Percentiles rank a stretch among this genome's conserved stretches.
phyloP scores from a whole-genome alignment of 2,888 invertebrate species.

The Chrysotoxum bicinctum region DNA sequence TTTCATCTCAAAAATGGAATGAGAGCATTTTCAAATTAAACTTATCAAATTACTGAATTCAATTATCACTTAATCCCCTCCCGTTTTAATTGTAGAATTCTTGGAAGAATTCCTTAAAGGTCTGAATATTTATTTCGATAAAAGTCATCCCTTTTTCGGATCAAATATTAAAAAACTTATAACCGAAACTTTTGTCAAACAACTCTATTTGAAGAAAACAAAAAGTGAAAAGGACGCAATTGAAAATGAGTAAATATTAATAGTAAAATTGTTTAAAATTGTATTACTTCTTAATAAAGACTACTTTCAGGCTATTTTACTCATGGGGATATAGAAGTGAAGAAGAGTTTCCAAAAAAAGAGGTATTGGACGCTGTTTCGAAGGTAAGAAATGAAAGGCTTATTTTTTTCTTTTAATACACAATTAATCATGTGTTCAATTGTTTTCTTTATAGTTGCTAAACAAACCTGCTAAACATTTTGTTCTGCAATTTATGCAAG shows the following conservation, averaged over 20 bases:
- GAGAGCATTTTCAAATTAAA: too few relatives aligned
- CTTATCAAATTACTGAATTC: too few relatives aligned
- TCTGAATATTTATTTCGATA: constrained; percentile 74
- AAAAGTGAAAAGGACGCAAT: constrained; percentile 72
- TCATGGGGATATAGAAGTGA: constrained; percentile 76
- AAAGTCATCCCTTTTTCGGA: constrained; percentile 74
- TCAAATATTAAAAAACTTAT: constrained; percentile 75
- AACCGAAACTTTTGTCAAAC: constrained; percentile 76
- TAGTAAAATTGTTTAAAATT: neutral
- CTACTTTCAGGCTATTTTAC: constrained; percentile 71
- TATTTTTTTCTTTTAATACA: neutral
- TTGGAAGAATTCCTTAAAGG: constrained; percentile 74
- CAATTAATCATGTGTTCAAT: neutral
- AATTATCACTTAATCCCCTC: neutral
- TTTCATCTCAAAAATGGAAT: too few relatives aligned
- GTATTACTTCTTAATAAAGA: neutral
- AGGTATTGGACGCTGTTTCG: constrained; percentile 74
- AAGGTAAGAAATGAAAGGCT: constrained; percentile 64
- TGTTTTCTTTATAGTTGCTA: constrained; percentile 73
- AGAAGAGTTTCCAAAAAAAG: constrained; percentile 75
- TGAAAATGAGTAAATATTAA: constrained; percentile 46
- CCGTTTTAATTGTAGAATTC: constrained; percentile 70
- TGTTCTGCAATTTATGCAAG: constrained; percentile 73
- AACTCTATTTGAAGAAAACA: constrained; percentile 75
- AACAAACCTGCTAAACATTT: constrained; percentile 74